Percentiles rank a stretch among this genome's conserved stretches.
Conservation (phyloP, 2,797 vertebrate genomes). For the Zalophus californianus region DNA sequence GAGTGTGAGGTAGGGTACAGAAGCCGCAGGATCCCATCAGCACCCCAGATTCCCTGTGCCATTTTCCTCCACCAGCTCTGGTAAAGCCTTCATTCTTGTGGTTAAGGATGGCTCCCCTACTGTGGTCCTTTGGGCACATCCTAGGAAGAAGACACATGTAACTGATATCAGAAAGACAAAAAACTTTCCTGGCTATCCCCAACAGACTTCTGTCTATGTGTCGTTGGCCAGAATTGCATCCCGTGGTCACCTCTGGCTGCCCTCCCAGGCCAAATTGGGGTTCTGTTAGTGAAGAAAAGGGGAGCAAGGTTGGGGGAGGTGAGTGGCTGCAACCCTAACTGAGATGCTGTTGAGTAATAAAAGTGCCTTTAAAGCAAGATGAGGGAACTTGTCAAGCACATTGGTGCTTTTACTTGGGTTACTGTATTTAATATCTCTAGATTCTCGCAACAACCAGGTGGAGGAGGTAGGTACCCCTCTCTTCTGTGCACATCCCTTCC, state of each 20-base stretch:
- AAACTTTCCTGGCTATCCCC: background rate
- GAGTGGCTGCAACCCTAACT: background rate
- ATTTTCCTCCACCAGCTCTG: background rate
- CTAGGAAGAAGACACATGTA: background rate
- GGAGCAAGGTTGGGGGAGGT: background rate
- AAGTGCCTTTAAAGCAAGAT: background rate
- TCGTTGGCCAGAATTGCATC: background rate
- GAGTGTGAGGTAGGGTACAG: background rate
- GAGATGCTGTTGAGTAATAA: background rate
- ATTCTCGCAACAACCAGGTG: background rate
- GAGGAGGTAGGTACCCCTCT: background rate
- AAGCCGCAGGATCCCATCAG: rapidly evolving
- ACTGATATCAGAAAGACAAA: background rate
- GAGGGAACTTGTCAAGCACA: background rate
- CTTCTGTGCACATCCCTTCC: background rate
- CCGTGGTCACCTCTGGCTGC: background rate
- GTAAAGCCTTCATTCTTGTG: background rate
- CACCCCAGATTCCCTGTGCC: background rate
- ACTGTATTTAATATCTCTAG: background rate
- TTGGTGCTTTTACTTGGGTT: background rate
- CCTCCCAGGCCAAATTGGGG: background rate
- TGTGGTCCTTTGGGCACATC: background rate
- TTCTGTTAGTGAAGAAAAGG: background rate
- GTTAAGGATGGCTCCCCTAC: background rate
- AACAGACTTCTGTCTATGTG: background rate